Evolutionary conservation across 2,113 vertebrate species (phyloP).

Genomic region (Eulemur macaco): DNA sequence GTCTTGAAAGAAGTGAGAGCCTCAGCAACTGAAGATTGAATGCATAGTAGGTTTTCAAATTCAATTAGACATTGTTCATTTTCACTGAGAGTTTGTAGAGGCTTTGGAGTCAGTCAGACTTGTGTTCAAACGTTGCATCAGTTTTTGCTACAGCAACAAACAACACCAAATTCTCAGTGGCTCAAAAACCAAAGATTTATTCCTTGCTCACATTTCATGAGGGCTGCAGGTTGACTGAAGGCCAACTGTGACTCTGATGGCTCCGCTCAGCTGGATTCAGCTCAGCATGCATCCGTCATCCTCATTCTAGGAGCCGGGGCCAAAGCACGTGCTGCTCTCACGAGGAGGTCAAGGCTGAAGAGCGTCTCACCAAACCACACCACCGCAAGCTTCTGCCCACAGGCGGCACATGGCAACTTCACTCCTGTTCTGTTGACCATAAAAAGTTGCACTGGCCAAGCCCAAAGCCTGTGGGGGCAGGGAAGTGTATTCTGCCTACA

Average conservation of each 20-base stretch:
- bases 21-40: background rate
- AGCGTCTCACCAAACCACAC: fast-evolving
- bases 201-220: background rate
- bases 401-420: no score
- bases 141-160: background rate
- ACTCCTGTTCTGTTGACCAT: background rate
- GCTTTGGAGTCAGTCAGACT: background rate
- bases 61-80: background rate
- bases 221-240: background rate
- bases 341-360: background rate
- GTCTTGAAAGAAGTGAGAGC: background rate
- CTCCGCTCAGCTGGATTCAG: background rate
- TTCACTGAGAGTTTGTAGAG: background rate
- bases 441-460: background rate
- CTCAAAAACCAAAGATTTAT: background rate
- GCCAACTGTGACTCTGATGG: background rate
- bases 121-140: background rate
- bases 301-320: background rate
- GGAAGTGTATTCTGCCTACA: background rate
- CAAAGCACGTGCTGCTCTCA: background rate
- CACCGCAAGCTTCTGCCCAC: background rate
- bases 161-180: background rate
- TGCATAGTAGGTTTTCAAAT: background rate
- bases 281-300: fast-evolving
- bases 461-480: background rate